Evolutionary conservation across 2,113 vertebrate species (phyloP), one percentile per base, ranked within the genome.

Genomic region (Fregetta grallaria): DNA sequence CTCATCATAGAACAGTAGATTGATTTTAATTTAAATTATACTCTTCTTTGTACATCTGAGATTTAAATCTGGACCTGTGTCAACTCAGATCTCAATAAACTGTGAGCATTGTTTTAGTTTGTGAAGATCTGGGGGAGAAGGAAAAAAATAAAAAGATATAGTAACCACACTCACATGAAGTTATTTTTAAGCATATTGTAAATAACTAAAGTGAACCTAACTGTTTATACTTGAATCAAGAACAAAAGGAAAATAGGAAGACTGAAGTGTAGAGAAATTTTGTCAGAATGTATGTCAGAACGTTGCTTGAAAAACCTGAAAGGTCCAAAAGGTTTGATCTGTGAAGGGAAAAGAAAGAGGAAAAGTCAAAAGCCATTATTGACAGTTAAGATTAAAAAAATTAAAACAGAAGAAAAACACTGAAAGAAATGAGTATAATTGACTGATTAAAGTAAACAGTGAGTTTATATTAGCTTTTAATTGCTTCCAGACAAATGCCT

Each of bases 401-500:
- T 14, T 61, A 71, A 55, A 89, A 26, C 19, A 38, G 32, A 78
- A 71, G 36, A 73, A 91, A 85, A 96, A 79, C 40, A 67, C 16
- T 49, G 53, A 65, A 61, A 80, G 40, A 92, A 76, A 49, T 47
- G 3, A 52, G 36, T 44, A 76, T 81, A 70, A 78, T 25, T 44
- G 85, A 80, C n/a, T 80, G 61, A 91, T 83, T 91, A 85, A 92
- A 93, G 73, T 42, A 86, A 94, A 92, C 6, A 0, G 42, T 81
- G 80, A 88, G 53, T 32, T 86, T 92, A 66, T 87, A 83, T 40
- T 74, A 86, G 61, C 32, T 74, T 90, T 94, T 88, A 77, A 94
- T 89, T 94, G 40, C 80, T 96, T 94, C 49, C 81, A 95, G 88
- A 97, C 26, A 93, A 97, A 94, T 44, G 27, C 8, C 47, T 74